phyloP scores from a whole-genome alignment of 2,113 vertebrate genomes.

The Aix galericulata region DNA sequence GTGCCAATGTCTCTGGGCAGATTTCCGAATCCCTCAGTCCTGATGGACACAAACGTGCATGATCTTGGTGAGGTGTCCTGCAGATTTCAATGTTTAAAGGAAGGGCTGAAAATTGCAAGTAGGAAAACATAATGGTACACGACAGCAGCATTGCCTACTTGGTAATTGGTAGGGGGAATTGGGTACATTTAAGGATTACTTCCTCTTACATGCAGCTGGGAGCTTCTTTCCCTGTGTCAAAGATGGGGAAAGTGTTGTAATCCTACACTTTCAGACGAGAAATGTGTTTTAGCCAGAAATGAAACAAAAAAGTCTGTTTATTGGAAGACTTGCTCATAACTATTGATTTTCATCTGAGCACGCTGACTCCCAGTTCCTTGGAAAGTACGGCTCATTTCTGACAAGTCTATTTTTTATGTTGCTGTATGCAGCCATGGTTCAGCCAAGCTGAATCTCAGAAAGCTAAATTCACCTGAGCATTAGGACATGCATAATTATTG shows the following conservation, averaged over 20 bases:
- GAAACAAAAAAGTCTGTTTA: not conserved
- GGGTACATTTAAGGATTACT: not conserved
- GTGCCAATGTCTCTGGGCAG: not conserved
- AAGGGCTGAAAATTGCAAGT: not conserved
- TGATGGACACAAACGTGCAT: accelerated
- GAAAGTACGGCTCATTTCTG: not conserved
- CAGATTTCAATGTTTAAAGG: not conserved
- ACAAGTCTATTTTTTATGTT: not conserved
- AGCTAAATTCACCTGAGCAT: not conserved
- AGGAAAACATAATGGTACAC: not conserved
- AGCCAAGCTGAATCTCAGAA: not conserved
- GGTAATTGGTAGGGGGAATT: not conserved
- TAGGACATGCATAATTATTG: not conserved
- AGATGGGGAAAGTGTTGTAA: not conserved
- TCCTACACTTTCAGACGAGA: not conserved
- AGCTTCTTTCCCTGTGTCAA: not conserved
- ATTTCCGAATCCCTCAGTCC: not conserved
- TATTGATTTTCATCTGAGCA: not conserved
- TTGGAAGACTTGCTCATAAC: not conserved
- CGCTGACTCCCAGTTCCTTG: not conserved
- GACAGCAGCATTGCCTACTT: not conserved
- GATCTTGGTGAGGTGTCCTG: not conserved
- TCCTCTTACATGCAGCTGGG: not conserved
- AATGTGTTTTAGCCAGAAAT: not conserved
- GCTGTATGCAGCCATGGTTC: not conserved